Conservation (phyloP, 1,140 invertebrate genomes). For the Drosophila lacteicornis region DNA sequence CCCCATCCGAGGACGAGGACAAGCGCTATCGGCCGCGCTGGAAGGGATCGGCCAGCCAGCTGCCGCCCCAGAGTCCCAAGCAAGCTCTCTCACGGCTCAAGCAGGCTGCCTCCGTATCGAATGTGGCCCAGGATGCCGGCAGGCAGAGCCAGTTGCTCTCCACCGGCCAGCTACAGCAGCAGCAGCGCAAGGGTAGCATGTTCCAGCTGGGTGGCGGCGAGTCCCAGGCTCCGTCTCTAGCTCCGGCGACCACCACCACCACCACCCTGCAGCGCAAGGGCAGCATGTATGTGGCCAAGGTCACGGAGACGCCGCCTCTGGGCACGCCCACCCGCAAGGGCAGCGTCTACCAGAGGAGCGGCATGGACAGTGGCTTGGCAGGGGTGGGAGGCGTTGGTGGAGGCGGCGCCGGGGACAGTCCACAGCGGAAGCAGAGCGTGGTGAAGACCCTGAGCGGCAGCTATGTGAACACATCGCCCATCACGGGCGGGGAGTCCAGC, state of each 20-base stretch:
- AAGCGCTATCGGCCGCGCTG: conserved; percentile 75
- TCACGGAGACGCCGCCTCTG: conserved; percentile 50
- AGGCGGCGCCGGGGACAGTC: conserved; percentile 36
- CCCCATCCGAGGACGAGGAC: conserved; percentile 85
- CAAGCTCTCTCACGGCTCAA: conserved; percentile 77
- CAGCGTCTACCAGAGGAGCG: conserved; percentile 67
- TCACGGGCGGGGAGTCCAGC: conserved; percentile 73
- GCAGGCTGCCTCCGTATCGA: conserved; percentile 76
- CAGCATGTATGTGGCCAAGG: conserved; percentile 68
- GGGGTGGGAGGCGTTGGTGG: not conserved
- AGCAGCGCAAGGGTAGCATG: conserved; percentile 74
- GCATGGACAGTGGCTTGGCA: not conserved
- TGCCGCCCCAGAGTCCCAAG: conserved; percentile 80
- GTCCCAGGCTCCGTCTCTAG: conserved; percentile 61
- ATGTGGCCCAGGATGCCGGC: conserved; percentile 66
- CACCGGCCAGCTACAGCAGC: conserved; percentile 21
- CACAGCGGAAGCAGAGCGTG: conserved; percentile 72
- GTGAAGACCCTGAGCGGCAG: conserved; percentile 69
- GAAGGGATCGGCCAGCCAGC: conserved; percentile 84
- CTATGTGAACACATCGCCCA: conserved; percentile 61
- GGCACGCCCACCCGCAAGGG: conserved; percentile 74
- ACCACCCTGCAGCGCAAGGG: conserved; percentile 60
- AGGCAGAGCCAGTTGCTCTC: conserved; percentile 57
- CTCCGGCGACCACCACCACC: conserved; percentile 61
- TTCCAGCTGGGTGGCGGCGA: conserved; percentile 51